Conservation (phyloP, 2,113 vertebrate genomes). For the Ibidorhyncha struthersii region DNA sequence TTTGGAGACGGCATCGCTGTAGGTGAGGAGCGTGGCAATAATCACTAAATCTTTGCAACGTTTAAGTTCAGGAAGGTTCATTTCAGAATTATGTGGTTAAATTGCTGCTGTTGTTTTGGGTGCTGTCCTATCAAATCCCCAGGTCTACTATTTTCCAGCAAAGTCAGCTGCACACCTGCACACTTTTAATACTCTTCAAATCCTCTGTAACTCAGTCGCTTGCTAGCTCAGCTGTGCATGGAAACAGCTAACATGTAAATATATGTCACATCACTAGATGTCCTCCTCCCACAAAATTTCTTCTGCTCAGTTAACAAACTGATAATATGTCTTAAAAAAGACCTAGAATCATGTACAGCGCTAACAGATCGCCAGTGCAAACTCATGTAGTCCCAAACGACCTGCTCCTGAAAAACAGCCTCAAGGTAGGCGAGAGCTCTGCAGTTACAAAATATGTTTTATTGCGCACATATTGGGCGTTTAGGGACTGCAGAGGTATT, state of each 20-base stretch:
- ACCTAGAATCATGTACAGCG: neutral
- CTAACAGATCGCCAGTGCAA: neutral
- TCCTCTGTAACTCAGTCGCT: neutral
- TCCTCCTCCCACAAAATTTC: slow-evolving; percentile 57
- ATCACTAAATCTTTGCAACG: neutral
- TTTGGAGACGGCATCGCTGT: neutral
- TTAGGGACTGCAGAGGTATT: neutral
- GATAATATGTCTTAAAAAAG: neutral
- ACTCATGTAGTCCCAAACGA: neutral
- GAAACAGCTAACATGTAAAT: neutral
- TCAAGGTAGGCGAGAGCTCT: neutral
- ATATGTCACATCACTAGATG: slow-evolving; percentile 60
- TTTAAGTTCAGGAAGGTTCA: neutral
- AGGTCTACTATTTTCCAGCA: neutral
- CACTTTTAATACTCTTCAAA: neutral
- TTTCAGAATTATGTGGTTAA: neutral
- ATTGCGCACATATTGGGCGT: rapidly evolving
- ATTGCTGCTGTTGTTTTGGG: neutral
- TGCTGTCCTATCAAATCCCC: neutral
- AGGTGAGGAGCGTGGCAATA: neutral
- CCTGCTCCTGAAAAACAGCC: neutral
- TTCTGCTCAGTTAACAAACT: neutral
- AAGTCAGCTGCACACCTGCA: neutral
- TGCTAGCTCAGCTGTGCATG: neutral
- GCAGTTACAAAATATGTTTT: neutral